Conservation (phyloP, 2,888 invertebrate species). For the Automeris io region DNA sequence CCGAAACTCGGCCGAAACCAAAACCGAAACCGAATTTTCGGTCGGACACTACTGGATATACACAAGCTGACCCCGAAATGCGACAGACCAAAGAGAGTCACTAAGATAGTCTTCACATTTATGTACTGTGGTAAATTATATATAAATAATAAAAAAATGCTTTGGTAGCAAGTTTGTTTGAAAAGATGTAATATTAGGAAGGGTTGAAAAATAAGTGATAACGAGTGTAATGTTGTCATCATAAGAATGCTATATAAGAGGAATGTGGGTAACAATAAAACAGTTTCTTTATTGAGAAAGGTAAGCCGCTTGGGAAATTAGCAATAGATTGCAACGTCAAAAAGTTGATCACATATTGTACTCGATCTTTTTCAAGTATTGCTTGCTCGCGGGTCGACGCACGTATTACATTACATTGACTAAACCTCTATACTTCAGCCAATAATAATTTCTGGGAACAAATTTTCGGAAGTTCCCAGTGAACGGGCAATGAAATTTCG, state of each 20-base stretch:
- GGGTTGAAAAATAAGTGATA: too few relatives aligned
- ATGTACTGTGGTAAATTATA: too few relatives aligned
- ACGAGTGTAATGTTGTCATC: conserved; percentile 10
- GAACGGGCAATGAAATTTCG: conserved; percentile 1
- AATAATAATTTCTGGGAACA: conserved; percentile 13
- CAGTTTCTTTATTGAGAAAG: conserved; percentile 66
- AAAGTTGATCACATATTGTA: conserved; percentile 67
- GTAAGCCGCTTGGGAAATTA: conserved; percentile 68
- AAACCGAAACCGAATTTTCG: too few relatives aligned
- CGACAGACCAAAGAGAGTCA: too few relatives aligned
- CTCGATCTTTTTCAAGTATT: conserved; percentile 48
- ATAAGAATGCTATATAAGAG: conserved; percentile 28
- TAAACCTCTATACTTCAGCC: conserved; percentile 11
- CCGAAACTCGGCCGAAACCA: too few relatives aligned
- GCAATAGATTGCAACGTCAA: conserved; percentile 67
- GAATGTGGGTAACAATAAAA: conserved; percentile 54
- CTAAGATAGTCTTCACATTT: too few relatives aligned
- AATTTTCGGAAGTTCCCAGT: conserved; percentile 1
- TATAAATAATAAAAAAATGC: too few relatives aligned
- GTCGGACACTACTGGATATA: too few relatives aligned
- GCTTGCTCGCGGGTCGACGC: conserved; percentile 32
- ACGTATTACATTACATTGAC: conserved; percentile 42
- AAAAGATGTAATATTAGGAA: too few relatives aligned
- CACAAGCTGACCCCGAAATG: too few relatives aligned
- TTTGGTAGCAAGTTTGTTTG: too few relatives aligned